Evolutionary conservation across 2,113 vertebrate species (phyloP).

Genomic region (Corythornis madagascariensis): DNA sequence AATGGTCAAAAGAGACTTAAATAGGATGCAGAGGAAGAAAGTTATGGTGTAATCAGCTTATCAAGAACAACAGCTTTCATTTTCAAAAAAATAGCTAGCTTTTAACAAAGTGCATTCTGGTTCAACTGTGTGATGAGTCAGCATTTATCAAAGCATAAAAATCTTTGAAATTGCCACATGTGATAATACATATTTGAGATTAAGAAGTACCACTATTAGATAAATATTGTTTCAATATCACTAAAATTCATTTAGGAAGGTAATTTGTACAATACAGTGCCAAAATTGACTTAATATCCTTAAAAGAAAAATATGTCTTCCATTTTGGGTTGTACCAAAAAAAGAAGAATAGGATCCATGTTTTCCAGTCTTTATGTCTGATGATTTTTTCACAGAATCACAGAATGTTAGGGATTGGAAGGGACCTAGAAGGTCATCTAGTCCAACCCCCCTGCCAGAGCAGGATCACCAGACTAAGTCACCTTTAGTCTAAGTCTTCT

Average conservation of each 20-base stretch:
- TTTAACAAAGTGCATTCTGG: not conserved
- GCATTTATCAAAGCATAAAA: constrained; percentile 51
- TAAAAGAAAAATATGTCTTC: not conserved
- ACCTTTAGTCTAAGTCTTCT: too few relatives aligned
- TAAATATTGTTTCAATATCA: not conserved
- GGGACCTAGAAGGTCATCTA: too few relatives aligned
- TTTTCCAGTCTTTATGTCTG: not conserved
- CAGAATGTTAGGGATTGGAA: too few relatives aligned
- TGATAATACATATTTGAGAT: not conserved
- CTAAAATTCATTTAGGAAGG: not conserved
- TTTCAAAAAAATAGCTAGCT: constrained; percentile 37
- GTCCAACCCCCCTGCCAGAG: too few relatives aligned
- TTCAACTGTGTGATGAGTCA: not conserved
- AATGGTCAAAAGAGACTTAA: constrained; percentile 42
- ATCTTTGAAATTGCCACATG: not conserved
- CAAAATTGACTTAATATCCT: not conserved
- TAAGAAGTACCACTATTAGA: not conserved
- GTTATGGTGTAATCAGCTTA: constrained; percentile 22
- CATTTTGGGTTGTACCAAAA: not conserved
- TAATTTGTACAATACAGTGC: not conserved
- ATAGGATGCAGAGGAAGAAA: not conserved
- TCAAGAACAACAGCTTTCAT: constrained; percentile 38
- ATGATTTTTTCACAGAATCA: not conserved
- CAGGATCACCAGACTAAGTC: too few relatives aligned
- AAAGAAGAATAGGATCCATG: not conserved